Percentiles rank a stretch among this genome's conserved stretches.
These are phyloP conservation scores for Darevskia nairensis DNA, from an alignment of 2,797 vertebrate genomes.

Conservation along the genomic window DNA sequence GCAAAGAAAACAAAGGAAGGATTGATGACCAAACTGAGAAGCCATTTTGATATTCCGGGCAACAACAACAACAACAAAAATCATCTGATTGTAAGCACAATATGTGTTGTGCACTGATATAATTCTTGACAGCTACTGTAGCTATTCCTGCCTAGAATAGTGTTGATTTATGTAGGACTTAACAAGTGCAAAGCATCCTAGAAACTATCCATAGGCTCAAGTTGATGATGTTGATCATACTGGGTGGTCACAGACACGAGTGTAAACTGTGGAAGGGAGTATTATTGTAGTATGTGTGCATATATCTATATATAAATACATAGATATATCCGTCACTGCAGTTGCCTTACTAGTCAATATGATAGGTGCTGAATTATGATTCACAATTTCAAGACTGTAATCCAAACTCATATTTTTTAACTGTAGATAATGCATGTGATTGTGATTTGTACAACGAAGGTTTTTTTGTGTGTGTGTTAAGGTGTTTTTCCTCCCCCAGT, in stretches of 20 bases:
- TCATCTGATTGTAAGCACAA: constrained; percentile 82
- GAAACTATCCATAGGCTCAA: constrained; percentile 78
- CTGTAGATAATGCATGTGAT: constrained; percentile 81
- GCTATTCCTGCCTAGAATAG: constrained; percentile 81
- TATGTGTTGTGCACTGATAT: constrained; percentile 77
- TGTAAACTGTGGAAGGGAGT: constrained; percentile 80
- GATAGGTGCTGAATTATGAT: constrained; percentile 86
- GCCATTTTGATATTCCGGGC: constrained; percentile 70
- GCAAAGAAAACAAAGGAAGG: constrained; percentile 87
- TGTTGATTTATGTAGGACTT: constrained; percentile 79
- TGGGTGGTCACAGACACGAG: constrained; percentile 76
- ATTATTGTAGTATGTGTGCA: constrained; percentile 73
- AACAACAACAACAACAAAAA: constrained; percentile 57
- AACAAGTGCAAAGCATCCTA: constrained; percentile 80
- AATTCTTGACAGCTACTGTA: constrained; percentile 80
- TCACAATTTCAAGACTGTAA: constrained; percentile 83
- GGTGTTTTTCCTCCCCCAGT: constrained; percentile 69
- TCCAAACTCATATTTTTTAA: constrained; percentile 79
- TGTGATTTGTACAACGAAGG: constrained; percentile 78
- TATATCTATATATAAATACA: constrained; percentile 6
- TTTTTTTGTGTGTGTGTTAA: background rate
- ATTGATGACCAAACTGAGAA: constrained; percentile 81
- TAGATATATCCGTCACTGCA: constrained; percentile 78
- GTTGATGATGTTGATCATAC: constrained; percentile 69
- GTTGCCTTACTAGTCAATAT: constrained; percentile 88